These are phyloP conservation scores for Lampris megalopsis DNA, from an alignment of 2,113 vertebrate genomes.

Conservation along the genomic window DNA sequence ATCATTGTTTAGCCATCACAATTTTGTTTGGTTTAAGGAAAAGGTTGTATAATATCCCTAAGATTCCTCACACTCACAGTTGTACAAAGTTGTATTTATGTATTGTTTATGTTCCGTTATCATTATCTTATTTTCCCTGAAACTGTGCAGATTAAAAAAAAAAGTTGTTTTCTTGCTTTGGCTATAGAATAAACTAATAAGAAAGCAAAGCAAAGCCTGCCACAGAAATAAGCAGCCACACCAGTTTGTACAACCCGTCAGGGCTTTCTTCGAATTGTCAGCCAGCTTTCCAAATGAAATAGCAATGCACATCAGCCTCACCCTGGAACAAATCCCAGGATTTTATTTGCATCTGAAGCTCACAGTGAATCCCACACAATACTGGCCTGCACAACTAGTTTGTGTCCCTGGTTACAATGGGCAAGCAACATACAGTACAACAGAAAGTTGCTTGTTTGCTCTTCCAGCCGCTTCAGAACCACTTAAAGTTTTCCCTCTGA, in stretches of 20 bases:
- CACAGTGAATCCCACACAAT: background rate
- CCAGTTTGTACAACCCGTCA: too few relatives aligned
- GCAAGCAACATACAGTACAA: slow-evolving; percentile 7
- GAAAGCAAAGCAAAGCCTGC: background rate
- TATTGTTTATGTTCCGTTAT: too few relatives aligned
- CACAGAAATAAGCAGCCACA: background rate
- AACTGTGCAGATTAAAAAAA: background rate
- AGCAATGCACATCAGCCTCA: background rate
- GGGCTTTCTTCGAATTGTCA: background rate
- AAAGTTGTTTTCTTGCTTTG: background rate
- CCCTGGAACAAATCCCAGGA: background rate
- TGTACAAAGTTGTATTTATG: too few relatives aligned
- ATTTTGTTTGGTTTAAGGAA: too few relatives aligned
- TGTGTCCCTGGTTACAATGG: background rate
- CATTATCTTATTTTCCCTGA: too few relatives aligned
- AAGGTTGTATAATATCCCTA: too few relatives aligned
- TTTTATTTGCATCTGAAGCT: slow-evolving; percentile 8
- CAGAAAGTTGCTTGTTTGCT: slow-evolving; percentile 14
- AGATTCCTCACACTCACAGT: too few relatives aligned
- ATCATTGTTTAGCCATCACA: too few relatives aligned
- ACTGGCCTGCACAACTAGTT: background rate
- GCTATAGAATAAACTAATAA: background rate
- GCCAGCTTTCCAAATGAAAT: background rate
- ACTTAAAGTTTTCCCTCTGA: background rate
- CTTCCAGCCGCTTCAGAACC: slow-evolving; percentile 1